Percentiles rank a stretch among this genome's conserved stretches.
Evolutionary conservation across 2,797 vertebrate species (phyloP).

Genomic region (Cetoscarus ocellatus): DNA sequence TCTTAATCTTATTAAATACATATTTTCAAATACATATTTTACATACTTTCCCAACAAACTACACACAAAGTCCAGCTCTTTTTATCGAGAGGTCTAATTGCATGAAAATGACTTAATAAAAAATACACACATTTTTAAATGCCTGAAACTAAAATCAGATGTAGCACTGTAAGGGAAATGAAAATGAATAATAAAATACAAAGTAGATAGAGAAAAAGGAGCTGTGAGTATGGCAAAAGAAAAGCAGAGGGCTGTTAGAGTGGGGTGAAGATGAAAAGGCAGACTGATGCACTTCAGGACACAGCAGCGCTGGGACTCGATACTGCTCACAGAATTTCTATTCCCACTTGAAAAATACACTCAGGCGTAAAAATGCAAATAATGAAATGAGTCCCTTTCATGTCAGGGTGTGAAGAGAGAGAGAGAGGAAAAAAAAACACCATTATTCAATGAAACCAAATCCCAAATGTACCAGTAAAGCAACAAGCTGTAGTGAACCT

Average conservation of each 20-base stretch:
- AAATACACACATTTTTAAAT: neutral
- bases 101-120: neutral
- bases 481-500: constrained; percentile 69
- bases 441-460: constrained; percentile 72
- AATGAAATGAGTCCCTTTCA: constrained; percentile 75
- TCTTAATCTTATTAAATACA: too few relatives aligned
- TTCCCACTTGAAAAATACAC: constrained; percentile 80
- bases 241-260: constrained; percentile 52
- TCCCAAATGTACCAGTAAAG: constrained; percentile 68
- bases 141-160: constrained; percentile 7
- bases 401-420: constrained; percentile 58
- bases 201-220: constrained; percentile 25
- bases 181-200: constrained; percentile 14
- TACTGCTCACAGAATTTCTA: constrained; percentile 72
- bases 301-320: constrained; percentile 71
- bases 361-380: constrained; percentile 81
- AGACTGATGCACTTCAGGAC: constrained; percentile 77
- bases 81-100: too few relatives aligned
- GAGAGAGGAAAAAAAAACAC: constrained; percentile 30
- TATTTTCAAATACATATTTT: too few relatives aligned
- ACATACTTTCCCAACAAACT: too few relatives aligned
- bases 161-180: constrained; percentile 2
- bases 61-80: too few relatives aligned
- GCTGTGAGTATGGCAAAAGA: constrained; percentile 42
- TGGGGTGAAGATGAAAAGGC: constrained; percentile 78